phyloP scores from a whole-genome alignment of 2,797 vertebrate genomes.

The Leucoraja ocellata region DNA sequence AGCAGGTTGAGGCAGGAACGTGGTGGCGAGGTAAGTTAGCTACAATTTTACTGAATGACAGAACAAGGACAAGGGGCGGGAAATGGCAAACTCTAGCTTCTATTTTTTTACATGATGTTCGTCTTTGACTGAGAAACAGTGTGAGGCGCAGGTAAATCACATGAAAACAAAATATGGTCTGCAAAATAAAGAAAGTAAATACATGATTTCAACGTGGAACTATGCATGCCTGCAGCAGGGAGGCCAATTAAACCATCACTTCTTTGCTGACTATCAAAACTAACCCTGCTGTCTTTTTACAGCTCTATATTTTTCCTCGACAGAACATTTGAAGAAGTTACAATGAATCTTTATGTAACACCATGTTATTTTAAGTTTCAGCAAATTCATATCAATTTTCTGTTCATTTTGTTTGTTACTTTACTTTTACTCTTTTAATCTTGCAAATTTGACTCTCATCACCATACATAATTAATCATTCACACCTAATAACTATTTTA shows the following conservation, averaged over 20 bases:
- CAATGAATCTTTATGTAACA: too few relatives aligned
- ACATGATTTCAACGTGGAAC: not conserved
- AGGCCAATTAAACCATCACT: not conserved
- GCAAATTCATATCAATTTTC: not conserved
- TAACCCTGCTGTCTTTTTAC: not conserved
- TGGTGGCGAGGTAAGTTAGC: not conserved
- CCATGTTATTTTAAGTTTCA: too few relatives aligned
- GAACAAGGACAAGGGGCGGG: too few relatives aligned
- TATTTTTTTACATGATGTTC: too few relatives aligned
- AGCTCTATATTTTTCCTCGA: not conserved
- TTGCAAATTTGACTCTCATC: not conserved
- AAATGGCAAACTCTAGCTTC: too few relatives aligned
- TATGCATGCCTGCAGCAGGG: not conserved
- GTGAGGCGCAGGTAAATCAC: not conserved
- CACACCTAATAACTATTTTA: not conserved
- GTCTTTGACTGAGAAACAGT: not conserved
- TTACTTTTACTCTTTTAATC: not conserved
- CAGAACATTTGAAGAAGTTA: too few relatives aligned
- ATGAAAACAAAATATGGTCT: not conserved
- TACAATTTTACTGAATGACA: too few relatives aligned
- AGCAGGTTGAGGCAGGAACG: not conserved
- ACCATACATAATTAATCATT: too few relatives aligned
- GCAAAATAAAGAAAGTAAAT: not conserved
- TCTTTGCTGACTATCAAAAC: not conserved
- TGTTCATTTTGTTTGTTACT: not conserved